Base-by-base conservation (phyloP, 1,140 invertebrate genomes). In the Hetaerina americana region DNA sequence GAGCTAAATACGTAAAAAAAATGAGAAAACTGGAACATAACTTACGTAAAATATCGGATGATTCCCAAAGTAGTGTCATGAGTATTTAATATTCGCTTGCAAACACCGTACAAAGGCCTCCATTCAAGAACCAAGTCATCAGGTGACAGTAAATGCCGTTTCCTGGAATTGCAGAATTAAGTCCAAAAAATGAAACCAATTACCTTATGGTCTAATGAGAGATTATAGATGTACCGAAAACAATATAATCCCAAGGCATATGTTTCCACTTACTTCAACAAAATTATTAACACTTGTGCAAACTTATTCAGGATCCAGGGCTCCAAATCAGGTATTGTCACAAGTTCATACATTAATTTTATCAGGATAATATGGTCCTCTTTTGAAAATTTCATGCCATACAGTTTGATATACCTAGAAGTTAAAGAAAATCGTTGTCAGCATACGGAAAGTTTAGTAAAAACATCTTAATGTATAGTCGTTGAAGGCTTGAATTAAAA, bases 361-460 rank as follows among this genome's bases (percentile, higher is more conserved):
- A 97, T 87, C 25, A 97, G 86, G n/a, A 84, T 79, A 26, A 97
- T 86, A 78, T 98, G 95, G 80, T 97, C 94, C 76, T 92, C 89
- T 81, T 96, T 97, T 1, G 88, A 89, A 81, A 97, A 96, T 77
- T 92, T 92, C 73, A 90, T 79, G 15, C 92, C 92, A 84, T 95
- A 95, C 26, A 95, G 81, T 75, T 88, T 85, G 28, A 95, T 88
- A 77, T 93, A 96, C 76, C 90, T 91, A 77, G 73, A 86, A 84
- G 72, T 75, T 76, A 78, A 77, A 72, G 67, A 74, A 68, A 75
- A 72, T 27, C 5, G 28, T 27, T 5, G 22, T 70, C 5, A 29
- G n/a, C 22, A 22, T 12, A 72, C n/a, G n/a, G 2, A 3, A 8
- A 66, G 24, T 3, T 18, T 26, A 31, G 22, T 5, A 5, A 12